Base-by-base conservation (phyloP, 2,888 invertebrate genomes). In the Agrochola lychnidis region DNA sequence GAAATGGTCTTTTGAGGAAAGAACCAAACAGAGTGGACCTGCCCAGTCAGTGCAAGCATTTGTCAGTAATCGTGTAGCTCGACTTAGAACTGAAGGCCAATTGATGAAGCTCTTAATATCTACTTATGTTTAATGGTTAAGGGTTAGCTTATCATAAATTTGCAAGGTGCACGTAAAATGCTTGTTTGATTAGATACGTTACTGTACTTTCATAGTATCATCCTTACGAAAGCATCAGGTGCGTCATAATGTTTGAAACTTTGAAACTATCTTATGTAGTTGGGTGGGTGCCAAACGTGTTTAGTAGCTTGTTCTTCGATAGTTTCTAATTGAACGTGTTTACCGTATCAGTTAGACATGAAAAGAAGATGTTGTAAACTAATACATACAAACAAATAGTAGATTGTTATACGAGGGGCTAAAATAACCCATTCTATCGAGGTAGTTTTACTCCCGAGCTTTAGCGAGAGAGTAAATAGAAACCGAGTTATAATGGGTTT, bases 221-320 rank as follows among this genome's bases (percentile, higher is more conserved):
- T 51, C 7, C 14, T 51, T 10, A 63, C 14, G 5, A 72, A 72
- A 81, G 30, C 64, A 59, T 45, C 57, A 73, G 63, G 42, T 78
- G 51, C 80, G 59, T 79, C 42, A 48, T 48, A 30, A 4, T 51
- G n/a, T 64, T 79, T 30, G n/a, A 19, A 77, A 19, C 5, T 63
- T 51, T 64, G 22, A 80, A 73, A 53, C 10, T 36, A 25, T 25
- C 57, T 4, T 25, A 22, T 14, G 12, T 5, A 64, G 25, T 78
- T 80, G 78, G 78, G 16, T 19, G 16, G 22, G 10, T 36, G 73
- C 81, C 78, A 80, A 64, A 36, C 19, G n/a, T 45, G 57, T 36
- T 51, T 64, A 16, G 57, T 42, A 64, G n/a, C 30, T 80, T 57
- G 80, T 57, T 59, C 57, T 64, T 64, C 36, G 7, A 73, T 57